These are phyloP conservation scores for Idaea aversata DNA, from an alignment of 2,888 invertebrate genomes.

Conservation along the genomic window DNA sequence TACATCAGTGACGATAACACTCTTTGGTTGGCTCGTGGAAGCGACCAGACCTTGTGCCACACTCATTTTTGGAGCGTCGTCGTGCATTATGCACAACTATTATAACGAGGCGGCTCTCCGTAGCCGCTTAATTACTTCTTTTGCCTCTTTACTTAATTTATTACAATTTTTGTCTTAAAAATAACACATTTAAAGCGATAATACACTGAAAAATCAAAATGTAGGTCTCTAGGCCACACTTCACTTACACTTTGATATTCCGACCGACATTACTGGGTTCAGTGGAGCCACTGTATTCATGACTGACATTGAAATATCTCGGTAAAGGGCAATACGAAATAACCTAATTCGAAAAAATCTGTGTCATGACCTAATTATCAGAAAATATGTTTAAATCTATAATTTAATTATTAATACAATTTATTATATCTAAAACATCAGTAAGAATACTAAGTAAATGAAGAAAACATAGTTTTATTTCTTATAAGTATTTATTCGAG, in stretches of 20 bases:
- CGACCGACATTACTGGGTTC: slow-evolving; percentile 87
- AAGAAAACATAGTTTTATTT: slow-evolving; percentile 5
- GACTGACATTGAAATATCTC: slow-evolving; percentile 81
- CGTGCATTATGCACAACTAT: slow-evolving; percentile 82
- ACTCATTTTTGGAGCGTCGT: slow-evolving; percentile 85
- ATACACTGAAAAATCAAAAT: slow-evolving; percentile 78
- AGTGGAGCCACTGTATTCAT: slow-evolving; percentile 84
- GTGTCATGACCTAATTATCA: slow-evolving; percentile 69
- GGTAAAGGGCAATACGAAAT: slow-evolving; percentile 78
- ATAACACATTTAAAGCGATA: slow-evolving; percentile 64
- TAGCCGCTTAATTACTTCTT: slow-evolving; percentile 48
- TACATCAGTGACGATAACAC: slow-evolving; percentile 67
- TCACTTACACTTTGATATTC: slow-evolving; percentile 90
- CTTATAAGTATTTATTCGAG: slow-evolving; percentile 35
- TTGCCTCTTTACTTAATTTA: slow-evolving; percentile 69
- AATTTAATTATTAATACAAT: not conserved
- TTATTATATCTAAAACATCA: slow-evolving; percentile 10
- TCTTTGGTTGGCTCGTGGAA: slow-evolving; percentile 79
- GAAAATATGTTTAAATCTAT: slow-evolving; percentile 10
- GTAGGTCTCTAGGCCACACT: slow-evolving; percentile 95
- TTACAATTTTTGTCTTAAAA: slow-evolving; percentile 81
- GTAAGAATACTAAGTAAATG: slow-evolving; percentile 13
- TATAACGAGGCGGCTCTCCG: slow-evolving; percentile 59
- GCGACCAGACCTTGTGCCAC: slow-evolving; percentile 84
- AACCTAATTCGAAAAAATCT: slow-evolving; percentile 68